Evolutionary conservation across 1,140 invertebrate species (phyloP).

Genomic region (Drosophila novamexicana): DNA sequence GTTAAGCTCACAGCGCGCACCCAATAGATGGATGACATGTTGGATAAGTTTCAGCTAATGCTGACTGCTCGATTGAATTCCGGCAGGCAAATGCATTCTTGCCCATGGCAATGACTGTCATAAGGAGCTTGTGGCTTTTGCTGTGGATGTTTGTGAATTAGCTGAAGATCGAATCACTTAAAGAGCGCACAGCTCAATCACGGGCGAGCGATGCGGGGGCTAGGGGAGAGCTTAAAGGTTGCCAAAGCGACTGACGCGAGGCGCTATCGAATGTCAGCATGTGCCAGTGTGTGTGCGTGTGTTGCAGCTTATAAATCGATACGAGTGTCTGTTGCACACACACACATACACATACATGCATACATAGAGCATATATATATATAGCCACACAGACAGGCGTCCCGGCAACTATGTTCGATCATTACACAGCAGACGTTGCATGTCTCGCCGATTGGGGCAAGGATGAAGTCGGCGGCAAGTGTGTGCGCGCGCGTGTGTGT

Average conservation of each 20-base stretch:
- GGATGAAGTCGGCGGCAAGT: not conserved
- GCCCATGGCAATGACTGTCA: conserved; percentile 22
- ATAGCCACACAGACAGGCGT: conserved; percentile 22
- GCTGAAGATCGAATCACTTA: conserved; percentile 73
- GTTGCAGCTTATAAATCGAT: conserved; percentile 78
- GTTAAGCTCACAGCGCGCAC: not conserved
- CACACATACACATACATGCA: conserved; percentile 5
- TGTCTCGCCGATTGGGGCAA: conserved; percentile 27
- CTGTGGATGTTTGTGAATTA: conserved; percentile 64
- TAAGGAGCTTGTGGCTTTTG: conserved; percentile 44
- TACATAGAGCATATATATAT: not conserved
- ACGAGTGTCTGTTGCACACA: conserved; percentile 72
- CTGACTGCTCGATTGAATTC: conserved; percentile 11
- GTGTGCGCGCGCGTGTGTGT: not conserved
- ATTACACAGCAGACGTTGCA: conserved; percentile 50
- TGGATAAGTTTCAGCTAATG: not conserved
- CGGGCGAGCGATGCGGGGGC: not conserved
- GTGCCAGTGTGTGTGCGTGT: conserved; percentile 32
- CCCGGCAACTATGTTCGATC: conserved; percentile 57
- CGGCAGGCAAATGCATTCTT: conserved; percentile 17
- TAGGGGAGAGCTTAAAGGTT: conserved; percentile 34
- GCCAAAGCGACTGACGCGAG: conserved; percentile 45
- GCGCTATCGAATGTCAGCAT: conserved; percentile 61
- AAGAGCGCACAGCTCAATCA: conserved; percentile 65
- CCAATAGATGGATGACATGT: not conserved